A percentile compares a stretch with the other conserved stretches of the same genome.
These are phyloP conservation scores for Formica selysi DNA, from an alignment of 1,140 invertebrate species.

Conservation along the genomic window DNA sequence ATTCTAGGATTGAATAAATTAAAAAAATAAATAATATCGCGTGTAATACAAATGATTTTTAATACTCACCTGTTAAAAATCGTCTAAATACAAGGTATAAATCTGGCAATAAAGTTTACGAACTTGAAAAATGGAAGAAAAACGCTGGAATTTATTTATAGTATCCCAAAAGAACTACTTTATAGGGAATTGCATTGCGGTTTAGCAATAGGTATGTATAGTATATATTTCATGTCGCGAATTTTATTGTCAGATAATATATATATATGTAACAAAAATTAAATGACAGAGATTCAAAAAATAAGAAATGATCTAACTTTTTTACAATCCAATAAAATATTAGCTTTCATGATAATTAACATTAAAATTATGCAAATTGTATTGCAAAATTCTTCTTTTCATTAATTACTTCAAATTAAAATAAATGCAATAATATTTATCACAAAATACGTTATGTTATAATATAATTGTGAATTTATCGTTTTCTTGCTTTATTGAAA, in stretches of 20 bases:
- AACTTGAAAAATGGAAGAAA: neutral
- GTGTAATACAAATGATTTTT: neutral
- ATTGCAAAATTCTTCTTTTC: neutral
- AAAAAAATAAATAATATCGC: conserved; percentile 20
- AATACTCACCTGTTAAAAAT: conserved; percentile 3
- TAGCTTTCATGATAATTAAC: neutral
- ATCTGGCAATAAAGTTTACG: neutral
- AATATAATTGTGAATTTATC: neutral
- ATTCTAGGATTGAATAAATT: conserved; percentile 2
- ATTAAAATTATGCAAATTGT: neutral
- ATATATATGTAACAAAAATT: neutral
- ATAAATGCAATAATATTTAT: conserved; percentile 8
- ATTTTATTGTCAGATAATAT: neutral
- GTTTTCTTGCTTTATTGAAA: conserved; percentile 18
- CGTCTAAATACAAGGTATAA: neutral
- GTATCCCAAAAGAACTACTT: neutral
- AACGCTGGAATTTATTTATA: neutral
- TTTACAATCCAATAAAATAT: conserved; percentile 1
- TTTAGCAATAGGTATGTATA: neutral
- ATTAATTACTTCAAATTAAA: conserved; percentile 3
- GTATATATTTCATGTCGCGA: neutral
- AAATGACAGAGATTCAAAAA: neutral
- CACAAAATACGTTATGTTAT: neutral
- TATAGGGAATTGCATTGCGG: neutral
- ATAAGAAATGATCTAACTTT: neutral